Conservation (phyloP, 2,888 invertebrate species). For the Hydrotaea cyrtoneurina region DNA sequence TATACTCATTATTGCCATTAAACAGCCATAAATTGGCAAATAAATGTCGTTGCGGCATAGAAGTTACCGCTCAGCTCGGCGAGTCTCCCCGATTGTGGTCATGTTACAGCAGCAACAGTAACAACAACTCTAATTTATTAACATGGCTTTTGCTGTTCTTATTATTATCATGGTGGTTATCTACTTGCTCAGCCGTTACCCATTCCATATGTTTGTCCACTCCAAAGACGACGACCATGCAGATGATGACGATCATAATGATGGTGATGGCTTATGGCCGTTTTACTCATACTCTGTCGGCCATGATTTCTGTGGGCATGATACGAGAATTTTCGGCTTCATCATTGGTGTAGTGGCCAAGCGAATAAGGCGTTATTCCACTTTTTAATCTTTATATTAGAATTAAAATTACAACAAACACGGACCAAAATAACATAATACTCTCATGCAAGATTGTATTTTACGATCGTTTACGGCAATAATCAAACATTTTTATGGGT, state of each 20-base stretch:
- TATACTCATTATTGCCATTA: slow-evolving; percentile 78
- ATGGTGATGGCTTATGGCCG: slow-evolving; percentile 21
- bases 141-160: slow-evolving; percentile 26
- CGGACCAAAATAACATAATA: slow-evolving; percentile 43
- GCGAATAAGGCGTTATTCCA: slow-evolving; percentile 71
- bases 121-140: slow-evolving; percentile 6
- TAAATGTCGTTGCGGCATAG: slow-evolving; percentile 72
- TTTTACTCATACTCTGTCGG: slow-evolving; percentile 13
- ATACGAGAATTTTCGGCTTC: slow-evolving; percentile 21
- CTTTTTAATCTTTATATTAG: slow-evolving; percentile 73
- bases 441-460: slow-evolving; percentile 73
- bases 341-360: background rate
- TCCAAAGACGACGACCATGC: slow-evolving; percentile 5
- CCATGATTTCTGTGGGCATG: slow-evolving; percentile 41
- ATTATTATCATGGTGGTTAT: slow-evolving; percentile 38
- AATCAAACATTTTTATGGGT: slow-evolving; percentile 74
- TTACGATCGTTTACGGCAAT: slow-evolving; percentile 70
- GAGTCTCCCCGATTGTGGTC: background rate
- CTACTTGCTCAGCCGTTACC: slow-evolving; percentile 34
- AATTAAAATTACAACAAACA: slow-evolving; percentile 55
- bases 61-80: slow-evolving; percentile 58
- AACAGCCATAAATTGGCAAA: slow-evolving; percentile 76
- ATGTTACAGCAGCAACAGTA: background rate
- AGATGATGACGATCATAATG: slow-evolving; percentile 5
- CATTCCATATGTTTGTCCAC: slow-evolving; percentile 18